Evolutionary conservation across 2,888 invertebrate genomes (phyloP), one percentile per base, ranked within the genome.

Genomic region (Muschampia plurimacula): DNA sequence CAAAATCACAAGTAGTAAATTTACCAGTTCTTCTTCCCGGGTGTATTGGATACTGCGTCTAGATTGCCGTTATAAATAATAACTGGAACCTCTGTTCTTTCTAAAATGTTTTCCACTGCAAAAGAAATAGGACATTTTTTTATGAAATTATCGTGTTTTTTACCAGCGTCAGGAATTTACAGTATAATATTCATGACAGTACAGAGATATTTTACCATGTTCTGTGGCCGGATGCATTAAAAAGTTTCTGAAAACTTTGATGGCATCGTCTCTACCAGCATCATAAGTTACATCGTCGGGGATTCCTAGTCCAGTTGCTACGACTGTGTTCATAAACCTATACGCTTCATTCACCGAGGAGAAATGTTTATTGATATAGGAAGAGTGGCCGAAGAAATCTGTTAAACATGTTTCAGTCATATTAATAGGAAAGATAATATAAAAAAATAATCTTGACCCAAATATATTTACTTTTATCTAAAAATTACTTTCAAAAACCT

Each of bases 11-110:
- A 12, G 13, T 3, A 13, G 9, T 64, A 13, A 44, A 65, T 66
- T 66, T 66, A 55, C 94, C 1, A n/a, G 52, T 15, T 15, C 57
- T 15, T 32, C 60, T 60, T 60, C 96, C 98, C 98, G 77, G 97
- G 95, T 9, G 97, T 97, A 80, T 97, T 97, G 52, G 97, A 97
- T 77, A 98, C 97, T 13, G 98, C 95, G 86, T 98, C 98, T 78
- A 98, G 91, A 83, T 98, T 97, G 1, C 97, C 97, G 76, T 96
- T 97, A 83, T 96, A 96, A 1, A 97, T 96, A 28, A 95, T 94
- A 0, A 98, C 96, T 55, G 93, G 91, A 7, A 97, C 81, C 12
- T 94, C 84, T 0, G 97, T 97, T 73, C 94, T 94, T 78, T 96
- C 95, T 5, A 97, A 90, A 68, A 97, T 88, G 67, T 92, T 81